These are phyloP conservation scores for Agriopis aurantiaria DNA, from an alignment of 2,888 invertebrate species.

Conservation along the genomic window DNA sequence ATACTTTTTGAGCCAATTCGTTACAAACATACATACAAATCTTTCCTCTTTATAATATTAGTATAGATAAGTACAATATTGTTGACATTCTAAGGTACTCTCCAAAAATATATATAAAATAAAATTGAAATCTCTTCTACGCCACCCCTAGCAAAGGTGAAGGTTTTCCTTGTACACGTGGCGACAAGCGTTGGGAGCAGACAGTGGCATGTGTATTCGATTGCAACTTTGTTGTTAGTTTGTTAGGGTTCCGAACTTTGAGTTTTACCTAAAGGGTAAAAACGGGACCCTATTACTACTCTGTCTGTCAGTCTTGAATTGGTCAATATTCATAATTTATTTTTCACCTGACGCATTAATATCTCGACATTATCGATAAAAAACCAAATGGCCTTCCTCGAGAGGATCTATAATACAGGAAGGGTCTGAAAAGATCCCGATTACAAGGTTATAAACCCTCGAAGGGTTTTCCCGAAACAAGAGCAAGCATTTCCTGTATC, in stretches of 20 bases:
- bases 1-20: too few relatives aligned
- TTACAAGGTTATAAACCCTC: slow-evolving; percentile 27
- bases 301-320: too few relatives aligned
- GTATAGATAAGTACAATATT: too few relatives aligned
- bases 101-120: too few relatives aligned
- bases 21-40: too few relatives aligned
- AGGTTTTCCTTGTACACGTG: background rate
- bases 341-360: slow-evolving; percentile 3
- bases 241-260: background rate
- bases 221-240: background rate
- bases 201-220: background rate
- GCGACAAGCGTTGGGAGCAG: background rate
- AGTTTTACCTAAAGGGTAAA: background rate
- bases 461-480: slow-evolving; percentile 15
- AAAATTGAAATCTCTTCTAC: too few relatives aligned
- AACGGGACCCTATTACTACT: too few relatives aligned
- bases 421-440: slow-evolving; percentile 21
- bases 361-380: slow-evolving; percentile 11
- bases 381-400: slow-evolving; percentile 1
- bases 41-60: too few relatives aligned
- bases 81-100: too few relatives aligned
- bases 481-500: slow-evolving; percentile 13
- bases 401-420: slow-evolving; percentile 15
- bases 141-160: slow-evolving; percentile 7
- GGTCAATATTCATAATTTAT: background rate